phyloP scores from a whole-genome alignment of 2,888 invertebrate genomes.

The Dolichomitus sp. region DNA sequence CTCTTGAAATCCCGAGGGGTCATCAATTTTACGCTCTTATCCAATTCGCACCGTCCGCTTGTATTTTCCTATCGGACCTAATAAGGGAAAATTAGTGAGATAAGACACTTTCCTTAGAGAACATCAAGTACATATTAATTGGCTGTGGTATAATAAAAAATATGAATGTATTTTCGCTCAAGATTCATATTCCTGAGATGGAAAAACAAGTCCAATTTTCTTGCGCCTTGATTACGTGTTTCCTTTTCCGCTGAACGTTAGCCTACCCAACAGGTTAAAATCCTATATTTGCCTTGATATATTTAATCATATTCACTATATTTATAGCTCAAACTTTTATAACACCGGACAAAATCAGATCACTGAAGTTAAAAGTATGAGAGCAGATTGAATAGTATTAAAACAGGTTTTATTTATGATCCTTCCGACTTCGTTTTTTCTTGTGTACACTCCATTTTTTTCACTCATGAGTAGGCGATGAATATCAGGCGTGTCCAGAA shows the following conservation, averaged over 20 bases:
- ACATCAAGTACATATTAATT: slow-evolving; percentile 43
- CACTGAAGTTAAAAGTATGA: background rate
- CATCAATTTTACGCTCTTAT: slow-evolving; percentile 66
- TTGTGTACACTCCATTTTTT: background rate
- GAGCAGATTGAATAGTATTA: background rate
- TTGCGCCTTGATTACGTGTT: background rate
- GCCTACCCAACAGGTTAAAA: background rate
- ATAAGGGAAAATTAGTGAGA: slow-evolving; percentile 65
- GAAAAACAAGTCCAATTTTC: background rate
- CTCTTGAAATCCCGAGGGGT: slow-evolving; percentile 31
- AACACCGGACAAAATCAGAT: background rate
- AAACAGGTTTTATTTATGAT: background rate
- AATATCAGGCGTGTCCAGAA: slow-evolving; percentile 53
- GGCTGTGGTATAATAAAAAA: background rate
- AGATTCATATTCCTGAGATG: background rate
- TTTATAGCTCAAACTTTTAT: background rate
- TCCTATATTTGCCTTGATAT: background rate
- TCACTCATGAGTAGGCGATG: slow-evolving; percentile 11
- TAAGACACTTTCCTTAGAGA: slow-evolving; percentile 53
- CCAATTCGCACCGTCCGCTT: slow-evolving; percentile 59
- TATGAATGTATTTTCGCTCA: background rate
- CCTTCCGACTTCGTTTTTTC: background rate
- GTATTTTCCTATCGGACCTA: slow-evolving; percentile 61
- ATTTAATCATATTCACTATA: background rate
- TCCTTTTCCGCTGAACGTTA: background rate